Conservation (phyloP, 2,888 invertebrate species). For the Aproaerema taeniolella region DNA sequence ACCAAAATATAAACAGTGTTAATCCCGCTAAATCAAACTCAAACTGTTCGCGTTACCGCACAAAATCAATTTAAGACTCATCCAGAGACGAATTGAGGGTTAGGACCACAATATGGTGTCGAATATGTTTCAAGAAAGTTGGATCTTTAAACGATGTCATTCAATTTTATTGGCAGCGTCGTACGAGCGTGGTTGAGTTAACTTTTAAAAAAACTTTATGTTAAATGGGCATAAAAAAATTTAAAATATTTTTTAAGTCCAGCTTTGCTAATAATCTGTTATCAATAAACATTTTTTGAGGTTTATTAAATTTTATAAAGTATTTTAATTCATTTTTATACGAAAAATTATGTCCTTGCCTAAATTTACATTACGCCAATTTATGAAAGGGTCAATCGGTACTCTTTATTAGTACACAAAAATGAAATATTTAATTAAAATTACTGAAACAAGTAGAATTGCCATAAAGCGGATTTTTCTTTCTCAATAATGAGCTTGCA, state of each 20-base stretch:
- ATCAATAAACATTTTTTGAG: too few relatives aligned
- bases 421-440: too few relatives aligned
- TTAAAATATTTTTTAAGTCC: background rate
- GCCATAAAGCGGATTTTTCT: too few relatives aligned
- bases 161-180: background rate
- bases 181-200: background rate
- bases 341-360: too few relatives aligned
- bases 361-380: too few relatives aligned
- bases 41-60: background rate
- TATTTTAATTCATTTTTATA: too few relatives aligned
- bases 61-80: slow-evolving; percentile 6
- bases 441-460: too few relatives aligned
- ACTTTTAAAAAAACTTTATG: background rate
- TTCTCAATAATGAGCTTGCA: too few relatives aligned
- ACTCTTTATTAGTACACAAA: too few relatives aligned
- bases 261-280: background rate
- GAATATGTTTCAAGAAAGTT: background rate
- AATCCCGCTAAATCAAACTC: slow-evolving; percentile 3
- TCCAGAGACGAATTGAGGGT: background rate
- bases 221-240: background rate
- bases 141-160: background rate
- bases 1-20: slow-evolving; percentile 2
- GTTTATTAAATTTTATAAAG: too few relatives aligned
- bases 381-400: too few relatives aligned
- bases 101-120: background rate